Evolutionary conservation across 92 coral and sea anemone genomes (phyloP).

Genomic region (Bergia sp.): DNA sequence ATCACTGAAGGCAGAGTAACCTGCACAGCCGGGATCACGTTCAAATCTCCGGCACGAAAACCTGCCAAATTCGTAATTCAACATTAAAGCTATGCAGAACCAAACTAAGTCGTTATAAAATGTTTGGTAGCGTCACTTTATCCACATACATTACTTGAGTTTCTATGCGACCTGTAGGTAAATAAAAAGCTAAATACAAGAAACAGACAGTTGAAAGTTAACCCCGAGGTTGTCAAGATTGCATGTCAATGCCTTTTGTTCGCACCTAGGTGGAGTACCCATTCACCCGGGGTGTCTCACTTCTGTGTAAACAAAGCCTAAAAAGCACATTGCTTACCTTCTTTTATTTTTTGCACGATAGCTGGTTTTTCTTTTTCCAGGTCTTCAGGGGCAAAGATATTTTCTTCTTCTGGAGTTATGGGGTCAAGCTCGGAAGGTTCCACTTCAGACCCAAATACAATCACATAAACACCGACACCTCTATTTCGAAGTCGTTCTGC

Average conservation of each 20-base stretch:
- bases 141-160: too few species aligned
- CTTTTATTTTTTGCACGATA: constrained; percentile 25
- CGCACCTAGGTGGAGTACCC: not conserved
- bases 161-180: too few species aligned
- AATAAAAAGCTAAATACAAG: too few species aligned
- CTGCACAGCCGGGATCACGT: too few species aligned
- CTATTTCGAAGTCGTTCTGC: constrained; percentile 33
- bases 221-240: not conserved
- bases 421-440: constrained; percentile 20
- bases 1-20: too few species aligned
- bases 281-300: too few species aligned
- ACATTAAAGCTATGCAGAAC: too few species aligned
- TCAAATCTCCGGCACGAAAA: too few species aligned
- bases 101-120: too few species aligned
- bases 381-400: constrained; percentile 22
- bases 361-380: constrained; percentile 34
- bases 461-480: constrained; percentile 27
- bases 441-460: constrained; percentile 37
- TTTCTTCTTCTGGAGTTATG: constrained; percentile 23
- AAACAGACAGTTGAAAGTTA: too few species aligned
- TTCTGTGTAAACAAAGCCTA: not conserved
- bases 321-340: not conserved
- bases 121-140: too few species aligned
- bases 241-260: not conserved
- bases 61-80: too few species aligned